Evolutionary conservation across 2,888 invertebrate genomes (phyloP), one percentile per base, ranked within the genome.

Genomic region (Parapristionchus giblindavisi): DNA sequence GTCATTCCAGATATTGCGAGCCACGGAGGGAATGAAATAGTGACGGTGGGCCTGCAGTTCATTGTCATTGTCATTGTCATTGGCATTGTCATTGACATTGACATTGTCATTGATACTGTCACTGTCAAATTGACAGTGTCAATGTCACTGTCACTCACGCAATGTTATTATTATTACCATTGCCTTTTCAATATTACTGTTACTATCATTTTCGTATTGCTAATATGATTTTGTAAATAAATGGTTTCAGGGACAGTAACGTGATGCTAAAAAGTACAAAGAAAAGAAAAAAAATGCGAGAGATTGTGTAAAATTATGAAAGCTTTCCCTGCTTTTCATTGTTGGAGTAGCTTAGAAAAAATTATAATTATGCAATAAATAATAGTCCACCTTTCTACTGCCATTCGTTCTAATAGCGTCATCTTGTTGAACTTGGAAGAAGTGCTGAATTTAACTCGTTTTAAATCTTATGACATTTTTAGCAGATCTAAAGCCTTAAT

Each of bases 381-480:
- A 17, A n/a, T 56, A 8, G 24, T 24, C 8, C 11, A 71, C 70
- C 34, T 61, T 60, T 17, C 21, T 17, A 27, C 73, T 73, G 21
- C 73, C 73, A n/a, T 73, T 73, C 27, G 61, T 61, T 17, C 73
- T 29, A 8, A 73, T 60, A 11, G 34, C 61, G n/a, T 61, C 34
- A 36, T 73, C 73, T 38, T 73, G 73, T n/a, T 73, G 60, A 17
- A 73, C 61, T 61, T 60, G 61, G 73, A 73, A 73, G 73, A 73
- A 73, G 61, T 73, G 73, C 73, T 73, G 60, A 5, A 65, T 21
- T 14, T 14, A 24, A 65, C 40, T 11, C 8, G 2, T 40, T 63
- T 63, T 11, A 24, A 17, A 36, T 24, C 8, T 60, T 36, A 1
- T 1, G n/a, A n/a, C n/a, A n/a, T n/a, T n/a, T n/a, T n/a, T n/a